A percentile compares a stretch with the other conserved stretches of the same genome.
phyloP scores from a whole-genome alignment of 2,888 invertebrate genomes.

The Plutella xylostella region DNA sequence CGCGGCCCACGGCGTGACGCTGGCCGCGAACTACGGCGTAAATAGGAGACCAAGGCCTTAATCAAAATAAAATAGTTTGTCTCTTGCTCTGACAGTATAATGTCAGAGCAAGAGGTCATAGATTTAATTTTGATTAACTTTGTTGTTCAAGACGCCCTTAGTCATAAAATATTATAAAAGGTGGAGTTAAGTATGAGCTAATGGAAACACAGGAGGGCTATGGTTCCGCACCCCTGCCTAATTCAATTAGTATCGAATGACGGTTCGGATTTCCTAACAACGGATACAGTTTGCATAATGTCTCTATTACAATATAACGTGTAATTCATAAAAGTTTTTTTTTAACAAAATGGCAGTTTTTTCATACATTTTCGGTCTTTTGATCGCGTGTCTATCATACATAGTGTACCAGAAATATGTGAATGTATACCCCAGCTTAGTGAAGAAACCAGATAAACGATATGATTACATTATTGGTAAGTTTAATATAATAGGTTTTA shows the following conservation, averaged over 20 bases:
- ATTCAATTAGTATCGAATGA: constrained; percentile 45
- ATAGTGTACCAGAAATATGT: constrained; percentile 44
- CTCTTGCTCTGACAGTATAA: too few relatives aligned
- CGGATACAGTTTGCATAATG: constrained; percentile 15
- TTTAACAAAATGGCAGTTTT: constrained; percentile 33
- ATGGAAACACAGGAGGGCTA: too few relatives aligned
- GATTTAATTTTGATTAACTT: too few relatives aligned
- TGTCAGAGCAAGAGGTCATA: too few relatives aligned
- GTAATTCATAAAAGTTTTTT: constrained; percentile 1
- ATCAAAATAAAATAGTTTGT: too few relatives aligned
- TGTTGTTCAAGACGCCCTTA: too few relatives aligned
- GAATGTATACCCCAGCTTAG: constrained; percentile 38
- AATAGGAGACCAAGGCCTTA: too few relatives aligned
- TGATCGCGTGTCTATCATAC: constrained; percentile 41
- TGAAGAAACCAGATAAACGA: constrained; percentile 42
- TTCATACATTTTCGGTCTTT: constrained; percentile 36
- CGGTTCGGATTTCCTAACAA: constrained; percentile 28
- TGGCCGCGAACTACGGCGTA: too few relatives aligned
- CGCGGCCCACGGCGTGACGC: too few relatives aligned
- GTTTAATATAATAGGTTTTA: too few relatives aligned
- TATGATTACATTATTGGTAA: constrained; percentile 61
- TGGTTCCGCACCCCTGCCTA: constrained; percentile 35
- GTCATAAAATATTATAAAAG: too few relatives aligned
- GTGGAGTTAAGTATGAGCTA: too few relatives aligned
- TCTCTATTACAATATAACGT: neutral